Base-by-base conservation (phyloP, 2,113 vertebrate species). In the Cyprinodon tularosa region DNA sequence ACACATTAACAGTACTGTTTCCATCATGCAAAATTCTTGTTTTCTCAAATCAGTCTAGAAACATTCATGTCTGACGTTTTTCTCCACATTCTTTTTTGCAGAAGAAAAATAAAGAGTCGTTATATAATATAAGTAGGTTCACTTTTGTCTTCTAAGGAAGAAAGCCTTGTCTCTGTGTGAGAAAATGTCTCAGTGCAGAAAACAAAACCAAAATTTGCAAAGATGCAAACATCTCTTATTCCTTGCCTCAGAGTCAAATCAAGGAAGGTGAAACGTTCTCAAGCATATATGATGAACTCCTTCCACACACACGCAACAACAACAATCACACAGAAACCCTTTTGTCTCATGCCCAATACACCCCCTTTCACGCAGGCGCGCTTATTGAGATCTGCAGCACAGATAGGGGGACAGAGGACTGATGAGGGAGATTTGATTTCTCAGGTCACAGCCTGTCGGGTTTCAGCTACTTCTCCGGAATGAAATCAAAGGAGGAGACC, bases 371-470 rank as follows among this genome's bases (percentile, higher is more conserved):
- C 59, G 29, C 67, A 84, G 40, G 39, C 20, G 45, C 13, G 39
- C 77, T 68, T 62, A 65, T 45, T 68, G 62, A 72, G 74, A 74
- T 77, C 48, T 65, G 50, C 50, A 12, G 60, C 42, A 57, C 4
- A 71, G 71, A 80, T 29, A 29, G 20, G 22, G 36, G 20, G 36
- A 13, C 12, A 47, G 66, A 60, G 39, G 22, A 64, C 59, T 66
- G 77, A 83, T 57, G 7, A 71, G 74, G 76, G 50, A 62, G 65
- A 82, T 65, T 84, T 84, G 74, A 74, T 66, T 57, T 71, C 74
- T 63, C 84, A 66, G 80, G 82, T 76, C 80, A 69, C 83, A 75
- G 83, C 42, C 83, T 62, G 74, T 63, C 65, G 42, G 72, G 59
- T 69, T 76, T 69, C 59, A 71, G 64, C 62, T 71, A 44, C 6